Base-by-base conservation (phyloP, 2,888 invertebrate species). In the Formica aserva region DNA sequence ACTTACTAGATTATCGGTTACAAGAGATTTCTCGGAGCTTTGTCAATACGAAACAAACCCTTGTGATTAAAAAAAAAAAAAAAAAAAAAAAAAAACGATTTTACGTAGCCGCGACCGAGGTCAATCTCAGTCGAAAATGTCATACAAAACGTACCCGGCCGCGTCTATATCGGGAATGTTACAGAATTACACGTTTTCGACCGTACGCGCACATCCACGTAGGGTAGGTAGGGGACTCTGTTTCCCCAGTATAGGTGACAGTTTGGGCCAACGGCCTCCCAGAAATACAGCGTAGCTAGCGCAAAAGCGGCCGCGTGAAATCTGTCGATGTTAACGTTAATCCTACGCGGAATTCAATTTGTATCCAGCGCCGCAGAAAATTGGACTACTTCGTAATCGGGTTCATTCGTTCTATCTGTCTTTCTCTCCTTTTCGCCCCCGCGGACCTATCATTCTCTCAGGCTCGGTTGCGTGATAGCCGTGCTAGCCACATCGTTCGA, bases 361-460 rank as follows among this genome's bases (percentile, higher is more conserved):
- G 86, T 85, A 87, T 86, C 85, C 85, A 86, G 86, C 82, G 84
- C 89, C 85, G 84, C 83, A 84, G 87, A 87, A 89, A 89, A 86
- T 87, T 82, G 86, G 85, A 87, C 87, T 88, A 91, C 91, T 91
- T 92, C 87, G 89, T 91, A 90, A 91, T 90, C 88, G 90, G 86
- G 87, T 89, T 87, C 88, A 86, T 87, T 87, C 85, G 86, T 87
- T 85, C 87, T 87, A 82, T 83, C 89, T 75, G 77, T 66, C 82
- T 77, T 60, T 26, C 69, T 82, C 76, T 55, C 32, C 69, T 60
- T 65, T 60, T 65, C 66, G 57, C 66, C 60, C 75, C 82, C 83
- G 82, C 55, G 83, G 65, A 86, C 78, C 87, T 80, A 85, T 89
- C 86, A 85, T 84, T 66, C 82, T 74, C 85, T 80, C 78, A 80